phyloP scores from a whole-genome alignment of 2,888 invertebrate species.

The Drosophila multiciliata region DNA sequence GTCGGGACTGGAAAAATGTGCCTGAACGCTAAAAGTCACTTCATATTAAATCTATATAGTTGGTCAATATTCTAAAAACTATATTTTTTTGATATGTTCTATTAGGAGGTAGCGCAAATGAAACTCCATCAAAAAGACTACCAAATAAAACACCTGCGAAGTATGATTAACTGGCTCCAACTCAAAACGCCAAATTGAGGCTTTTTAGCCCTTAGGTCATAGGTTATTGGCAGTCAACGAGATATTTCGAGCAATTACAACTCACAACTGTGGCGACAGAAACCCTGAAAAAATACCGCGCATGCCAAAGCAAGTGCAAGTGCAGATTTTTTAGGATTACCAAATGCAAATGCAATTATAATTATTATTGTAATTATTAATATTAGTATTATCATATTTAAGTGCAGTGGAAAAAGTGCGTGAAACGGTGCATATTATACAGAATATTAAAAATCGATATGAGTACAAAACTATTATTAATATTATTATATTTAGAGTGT shows the following conservation, averaged over 20 bases:
- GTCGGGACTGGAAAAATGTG: background rate
- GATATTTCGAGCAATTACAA: conserved; percentile 51
- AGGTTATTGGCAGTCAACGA: conserved; percentile 16
- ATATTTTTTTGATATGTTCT: background rate
- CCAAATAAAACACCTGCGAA: conserved; percentile 14
- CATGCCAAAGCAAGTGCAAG: conserved; percentile 60
- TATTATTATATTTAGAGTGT: conserved; percentile 18
- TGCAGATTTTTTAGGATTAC: conserved; percentile 41
- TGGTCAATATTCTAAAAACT: background rate
- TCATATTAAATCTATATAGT: background rate
- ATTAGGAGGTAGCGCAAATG: background rate
- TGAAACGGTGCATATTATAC: conserved; percentile 45
- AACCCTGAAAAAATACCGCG: conserved; percentile 51
- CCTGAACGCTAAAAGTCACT: background rate
- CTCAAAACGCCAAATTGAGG: conserved; percentile 81
- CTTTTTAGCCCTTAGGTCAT: conserved; percentile 38
- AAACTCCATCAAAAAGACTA: conserved; percentile 5
- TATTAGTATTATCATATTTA: conserved; percentile 7
- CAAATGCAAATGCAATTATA: conserved; percentile 46
- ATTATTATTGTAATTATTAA: conserved; percentile 11
- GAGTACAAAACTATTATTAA: conserved; percentile 28
- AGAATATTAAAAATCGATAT: conserved; percentile 36
- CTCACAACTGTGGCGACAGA: conserved; percentile 78
- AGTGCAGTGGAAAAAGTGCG: conserved; percentile 49
- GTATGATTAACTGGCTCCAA: conserved; percentile 63